Percentiles rank a stretch among this genome's conserved stretches.
phyloP scores from a whole-genome alignment of 2,888 invertebrate genomes.

The Rutpela maculata region DNA sequence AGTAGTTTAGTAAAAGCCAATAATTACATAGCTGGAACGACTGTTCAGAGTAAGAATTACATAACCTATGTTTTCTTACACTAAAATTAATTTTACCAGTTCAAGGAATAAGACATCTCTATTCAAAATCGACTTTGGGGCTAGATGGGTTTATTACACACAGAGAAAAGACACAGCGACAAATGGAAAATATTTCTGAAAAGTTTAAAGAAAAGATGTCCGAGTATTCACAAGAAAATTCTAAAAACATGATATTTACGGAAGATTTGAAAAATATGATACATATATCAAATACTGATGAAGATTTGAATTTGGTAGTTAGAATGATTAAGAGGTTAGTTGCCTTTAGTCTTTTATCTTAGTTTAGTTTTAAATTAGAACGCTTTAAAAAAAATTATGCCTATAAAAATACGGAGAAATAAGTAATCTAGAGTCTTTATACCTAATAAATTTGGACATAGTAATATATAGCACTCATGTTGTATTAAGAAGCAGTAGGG shows the following conservation, averaged over 20 bases:
- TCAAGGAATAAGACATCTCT: constrained; percentile 73
- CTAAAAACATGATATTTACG: constrained; percentile 84
- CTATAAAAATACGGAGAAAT: too few relatives aligned
- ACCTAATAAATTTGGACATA: too few relatives aligned
- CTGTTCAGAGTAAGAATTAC: constrained; percentile 49
- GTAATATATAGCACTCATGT: too few relatives aligned
- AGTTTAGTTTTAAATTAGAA: too few relatives aligned
- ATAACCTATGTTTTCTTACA: constrained; percentile 34
- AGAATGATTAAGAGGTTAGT: constrained; percentile 82
- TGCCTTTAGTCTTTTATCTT: neutral
- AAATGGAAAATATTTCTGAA: constrained; percentile 79
- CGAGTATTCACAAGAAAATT: constrained; percentile 76
- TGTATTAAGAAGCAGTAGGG: too few relatives aligned
- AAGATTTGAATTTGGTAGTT: constrained; percentile 79
- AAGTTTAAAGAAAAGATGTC: constrained; percentile 84
- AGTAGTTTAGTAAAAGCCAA: constrained; percentile 39
- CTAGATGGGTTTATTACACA: constrained; percentile 78
- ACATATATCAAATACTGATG: constrained; percentile 79
- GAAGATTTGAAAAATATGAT: constrained; percentile 90
- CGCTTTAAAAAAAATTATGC: too few relatives aligned
- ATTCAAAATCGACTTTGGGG: constrained; percentile 78
- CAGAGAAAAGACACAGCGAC: constrained; percentile 76
- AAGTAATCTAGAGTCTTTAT: too few relatives aligned
- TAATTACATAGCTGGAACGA: constrained; percentile 31
- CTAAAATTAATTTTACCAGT: constrained; percentile 25